Evolutionary conservation across 2,888 invertebrate genomes (phyloP).

Genomic region (Hypomecis atomaria): DNA sequence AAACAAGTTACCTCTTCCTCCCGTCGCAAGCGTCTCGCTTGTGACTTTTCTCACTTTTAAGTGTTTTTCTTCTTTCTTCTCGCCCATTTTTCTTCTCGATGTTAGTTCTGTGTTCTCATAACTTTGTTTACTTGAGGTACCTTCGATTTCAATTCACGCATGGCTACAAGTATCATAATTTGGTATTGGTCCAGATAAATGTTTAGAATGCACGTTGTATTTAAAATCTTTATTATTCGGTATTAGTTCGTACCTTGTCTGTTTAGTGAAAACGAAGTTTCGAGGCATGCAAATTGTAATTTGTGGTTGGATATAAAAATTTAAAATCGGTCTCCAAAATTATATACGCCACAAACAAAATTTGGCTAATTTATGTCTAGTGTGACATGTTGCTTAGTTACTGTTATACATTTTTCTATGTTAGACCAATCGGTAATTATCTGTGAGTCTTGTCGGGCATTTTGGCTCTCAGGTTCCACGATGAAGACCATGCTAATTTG

Average conservation of each 20-base stretch:
- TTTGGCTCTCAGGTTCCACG: conserved; percentile 94
- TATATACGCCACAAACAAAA: conserved; percentile 17
- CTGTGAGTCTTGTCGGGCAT: conserved; percentile 83
- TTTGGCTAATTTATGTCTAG: conserved; percentile 26
- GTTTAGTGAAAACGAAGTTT: conserved; percentile 70
- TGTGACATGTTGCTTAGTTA: conserved; percentile 39
- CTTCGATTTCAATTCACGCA: conserved; percentile 69
- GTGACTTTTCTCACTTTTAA: conserved; percentile 59
- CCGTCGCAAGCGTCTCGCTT: conserved; percentile 62
- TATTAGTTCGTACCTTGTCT: conserved; percentile 66
- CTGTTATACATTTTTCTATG: conserved; percentile 40
- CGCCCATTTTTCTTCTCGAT: conserved; percentile 61
- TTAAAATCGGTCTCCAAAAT: conserved; percentile 2
- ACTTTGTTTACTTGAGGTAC: conserved; percentile 63
- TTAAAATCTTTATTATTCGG: conserved; percentile 65
- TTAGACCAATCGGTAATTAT: conserved; percentile 63
- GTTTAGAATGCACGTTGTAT: conserved; percentile 83
- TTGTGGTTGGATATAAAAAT: conserved; percentile 37
- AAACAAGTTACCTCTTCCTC: conserved; percentile 62
- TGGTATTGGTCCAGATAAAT: conserved; percentile 72
- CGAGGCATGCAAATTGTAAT: conserved; percentile 68
- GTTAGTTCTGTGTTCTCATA: conserved; percentile 68
- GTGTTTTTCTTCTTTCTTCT: conserved; percentile 66
- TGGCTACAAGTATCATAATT: conserved; percentile 73
- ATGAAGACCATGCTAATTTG: conserved; percentile 99